These are phyloP conservation scores for Polypedilum vanderplanki DNA, from an alignment of 1,140 invertebrate species.

Conservation along the genomic window DNA sequence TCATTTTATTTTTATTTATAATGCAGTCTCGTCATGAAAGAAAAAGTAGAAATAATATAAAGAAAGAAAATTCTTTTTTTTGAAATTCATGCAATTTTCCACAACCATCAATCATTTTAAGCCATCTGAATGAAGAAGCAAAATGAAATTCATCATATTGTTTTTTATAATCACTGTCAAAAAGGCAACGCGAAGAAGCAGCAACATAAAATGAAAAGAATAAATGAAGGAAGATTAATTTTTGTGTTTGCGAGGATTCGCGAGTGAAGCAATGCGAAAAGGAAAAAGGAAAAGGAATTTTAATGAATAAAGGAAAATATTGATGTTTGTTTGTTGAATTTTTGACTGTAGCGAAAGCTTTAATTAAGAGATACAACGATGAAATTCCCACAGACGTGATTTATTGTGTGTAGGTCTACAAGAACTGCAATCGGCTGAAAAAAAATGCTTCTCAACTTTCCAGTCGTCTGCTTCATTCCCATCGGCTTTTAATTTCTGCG, in stretches of 20 bases:
- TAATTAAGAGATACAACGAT: background rate
- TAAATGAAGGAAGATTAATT: background rate
- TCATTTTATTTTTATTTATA: too few species aligned
- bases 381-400: too few species aligned
- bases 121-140: slow-evolving; percentile 20
- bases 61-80: background rate
- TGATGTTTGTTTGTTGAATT: slow-evolving; percentile 3
- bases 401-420: background rate
- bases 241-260: background rate
- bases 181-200: background rate
- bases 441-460: background rate
- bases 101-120: slow-evolving; percentile 27
- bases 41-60: background rate
- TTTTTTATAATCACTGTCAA: slow-evolving; percentile 27
- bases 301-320: background rate
- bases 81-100: slow-evolving; percentile 24
- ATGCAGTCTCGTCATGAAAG: too few species aligned
- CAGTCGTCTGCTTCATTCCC: background rate
- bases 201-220: background rate
- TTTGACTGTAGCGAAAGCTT: background rate
- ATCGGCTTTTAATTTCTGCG: background rate
- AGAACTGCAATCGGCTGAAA: background rate
- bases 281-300: background rate
- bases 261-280: background rate
- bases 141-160: slow-evolving; percentile 28